Base-by-base conservation (phyloP, 1,140 invertebrate genomes). In the Andrena cerasifolii region DNA sequence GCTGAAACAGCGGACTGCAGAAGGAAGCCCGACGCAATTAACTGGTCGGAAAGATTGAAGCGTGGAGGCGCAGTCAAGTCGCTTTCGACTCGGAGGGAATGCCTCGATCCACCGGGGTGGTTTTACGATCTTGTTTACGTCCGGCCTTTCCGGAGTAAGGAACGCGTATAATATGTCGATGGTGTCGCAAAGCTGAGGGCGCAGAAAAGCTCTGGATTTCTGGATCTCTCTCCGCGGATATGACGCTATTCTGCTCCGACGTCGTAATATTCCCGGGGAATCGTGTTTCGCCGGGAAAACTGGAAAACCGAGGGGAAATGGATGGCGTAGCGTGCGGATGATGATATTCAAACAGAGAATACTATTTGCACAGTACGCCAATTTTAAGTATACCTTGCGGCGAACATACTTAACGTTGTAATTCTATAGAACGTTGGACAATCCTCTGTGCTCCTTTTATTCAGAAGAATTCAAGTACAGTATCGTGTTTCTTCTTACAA, bases 111-210 rank as follows among this genome's bases (percentile, higher is more conserved):
- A 51, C 28, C 56, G 47, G 58, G 45, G 45, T 54, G 47, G 51
- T 80, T 87, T 84, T 85, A 87, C 62, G 82, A 84, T 84, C 79
- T 83, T 86, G 83, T 88, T 87, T 86, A 87, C 75, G 66, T 70
- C 59, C 66, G 59, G 45, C 74, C 54, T 63, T 18, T 49, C 12
- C 61, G 59, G 26, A 40, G 28, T 26, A 49, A 75, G 59, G 59
- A 72, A 45, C 51, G 26, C 68, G 66, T 43, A 71, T 70, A 59
- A 73, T 40, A 53, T 14, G 24, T 26, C 28, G 53, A 54, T 59
- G 33, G 49, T 10, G 58, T 68, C 53, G 61, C 33, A 3, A 3
- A n/a, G n/a, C 31, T 8, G 16, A 40, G 53, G n/a, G 5, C 49
- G 5, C 12, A 3, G 4, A n/a, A n/a, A 68, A 76, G 14, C 74